Conservation (phyloP, 2,797 vertebrate genomes). For the Danio tinwini region DNA sequence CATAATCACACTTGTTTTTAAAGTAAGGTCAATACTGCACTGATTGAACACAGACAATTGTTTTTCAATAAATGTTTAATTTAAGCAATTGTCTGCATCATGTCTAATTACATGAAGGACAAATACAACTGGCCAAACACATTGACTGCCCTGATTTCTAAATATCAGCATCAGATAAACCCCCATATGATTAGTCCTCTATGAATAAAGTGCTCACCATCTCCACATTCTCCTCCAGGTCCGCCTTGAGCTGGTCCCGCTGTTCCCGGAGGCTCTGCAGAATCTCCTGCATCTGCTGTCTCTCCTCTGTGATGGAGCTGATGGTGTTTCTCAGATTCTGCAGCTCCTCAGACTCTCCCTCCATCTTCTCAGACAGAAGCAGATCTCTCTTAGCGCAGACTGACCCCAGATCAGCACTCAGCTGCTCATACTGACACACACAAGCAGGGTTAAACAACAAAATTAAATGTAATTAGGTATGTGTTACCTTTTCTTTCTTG, state of each 20-base stretch:
- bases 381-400: conserved; percentile 58
- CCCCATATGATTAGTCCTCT: neutral
- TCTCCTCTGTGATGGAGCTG: conserved; percentile 59
- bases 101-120: too few relatives aligned
- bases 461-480: too few relatives aligned
- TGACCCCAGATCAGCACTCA: conserved; percentile 57
- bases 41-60: too few relatives aligned
- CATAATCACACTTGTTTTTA: too few relatives aligned
- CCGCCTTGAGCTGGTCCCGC: conserved; percentile 70
- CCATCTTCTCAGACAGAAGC: conserved; percentile 59
- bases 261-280: conserved; percentile 67
- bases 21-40: too few relatives aligned
- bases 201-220: conserved; percentile 60
- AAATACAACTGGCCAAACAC: too few relatives aligned
- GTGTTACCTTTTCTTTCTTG: too few relatives aligned
- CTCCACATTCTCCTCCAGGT: conserved; percentile 67
- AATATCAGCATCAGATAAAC: neutral
- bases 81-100: too few relatives aligned
- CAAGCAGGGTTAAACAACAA: neutral
- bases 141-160: too few relatives aligned
- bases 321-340: conserved; percentile 64
- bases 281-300: conserved; percentile 43
- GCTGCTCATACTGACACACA: neutral
- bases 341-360: conserved; percentile 17
- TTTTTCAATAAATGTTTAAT: too few relatives aligned